Evolutionary conservation across 1,140 invertebrate genomes (phyloP).

Genomic region (Diuraphis noxia): DNA sequence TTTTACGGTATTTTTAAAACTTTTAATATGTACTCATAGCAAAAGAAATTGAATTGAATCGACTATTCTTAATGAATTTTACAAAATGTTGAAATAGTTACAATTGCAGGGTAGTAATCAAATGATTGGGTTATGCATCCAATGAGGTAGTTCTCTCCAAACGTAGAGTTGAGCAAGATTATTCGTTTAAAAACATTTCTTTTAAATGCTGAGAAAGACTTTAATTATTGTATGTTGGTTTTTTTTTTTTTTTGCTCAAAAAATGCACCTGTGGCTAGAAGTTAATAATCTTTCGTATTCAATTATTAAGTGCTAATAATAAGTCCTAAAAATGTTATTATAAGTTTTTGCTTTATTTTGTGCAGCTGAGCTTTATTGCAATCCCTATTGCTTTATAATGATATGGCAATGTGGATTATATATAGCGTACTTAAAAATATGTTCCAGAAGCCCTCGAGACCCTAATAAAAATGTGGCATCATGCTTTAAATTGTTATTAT

Average conservation of each 20-base stretch:
- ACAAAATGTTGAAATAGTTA: background rate
- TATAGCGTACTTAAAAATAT: background rate
- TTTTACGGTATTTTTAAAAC: background rate
- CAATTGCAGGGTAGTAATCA: background rate
- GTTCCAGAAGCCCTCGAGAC: background rate
- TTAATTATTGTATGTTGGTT: background rate
- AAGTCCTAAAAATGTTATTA: background rate
- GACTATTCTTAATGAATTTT: background rate
- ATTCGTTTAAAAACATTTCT: background rate
- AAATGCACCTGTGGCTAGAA: background rate
- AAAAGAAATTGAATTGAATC: background rate
- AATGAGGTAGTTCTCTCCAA: background rate
- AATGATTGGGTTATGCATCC: background rate
- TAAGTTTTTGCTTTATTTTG: background rate
- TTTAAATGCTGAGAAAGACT: background rate
- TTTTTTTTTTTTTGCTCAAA: background rate
- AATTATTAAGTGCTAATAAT: slow-evolving; percentile 15
- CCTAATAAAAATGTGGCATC: background rate
- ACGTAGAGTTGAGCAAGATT: background rate
- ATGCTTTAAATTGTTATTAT: background rate
- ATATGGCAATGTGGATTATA: background rate
- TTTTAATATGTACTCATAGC: background rate
- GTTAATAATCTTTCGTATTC: background rate
- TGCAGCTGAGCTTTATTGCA: background rate
- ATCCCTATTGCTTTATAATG: background rate